Evolutionary conservation across 2,113 vertebrate species (phyloP).

Genomic region (Anser brachyrhynchus): DNA sequence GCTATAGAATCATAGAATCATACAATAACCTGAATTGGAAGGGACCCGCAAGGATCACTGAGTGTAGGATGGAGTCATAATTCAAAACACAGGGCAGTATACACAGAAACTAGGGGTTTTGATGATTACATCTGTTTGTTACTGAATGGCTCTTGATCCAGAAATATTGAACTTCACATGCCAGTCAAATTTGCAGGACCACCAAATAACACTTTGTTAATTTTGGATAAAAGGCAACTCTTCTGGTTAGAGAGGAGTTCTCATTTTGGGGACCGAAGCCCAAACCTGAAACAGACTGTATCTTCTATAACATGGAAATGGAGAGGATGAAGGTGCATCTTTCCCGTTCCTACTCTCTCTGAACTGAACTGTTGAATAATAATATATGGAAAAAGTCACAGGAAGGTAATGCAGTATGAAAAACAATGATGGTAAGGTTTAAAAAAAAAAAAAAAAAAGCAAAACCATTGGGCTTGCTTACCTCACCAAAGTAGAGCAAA

Average conservation of each 20-base stretch:
- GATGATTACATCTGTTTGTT: neutral
- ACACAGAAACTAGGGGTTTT: neutral
- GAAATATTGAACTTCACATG: neutral
- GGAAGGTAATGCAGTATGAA: neutral
- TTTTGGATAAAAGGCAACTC: neutral
- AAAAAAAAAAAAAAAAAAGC: neutral
- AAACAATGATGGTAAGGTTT: neutral
- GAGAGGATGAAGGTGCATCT: neutral
- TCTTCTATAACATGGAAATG: neutral
- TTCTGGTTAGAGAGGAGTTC: neutral
- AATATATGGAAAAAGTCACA: neutral
- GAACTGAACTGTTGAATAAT: neutral
- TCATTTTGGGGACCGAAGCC: neutral
- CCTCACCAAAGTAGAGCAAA: conserved; percentile 75
- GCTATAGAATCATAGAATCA: too few relatives aligned
- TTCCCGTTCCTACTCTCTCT: neutral
- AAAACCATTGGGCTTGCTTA: conserved; percentile 10
- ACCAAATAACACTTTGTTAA: neutral
- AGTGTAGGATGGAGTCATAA: neutral
- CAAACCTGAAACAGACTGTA: neutral
- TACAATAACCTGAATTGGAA: too few relatives aligned
- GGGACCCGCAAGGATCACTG: too few relatives aligned
- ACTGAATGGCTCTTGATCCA: neutral
- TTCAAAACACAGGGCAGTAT: neutral
- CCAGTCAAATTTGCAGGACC: neutral